Conservation (phyloP, 2,888 invertebrate species). For the Beris morrisii region DNA sequence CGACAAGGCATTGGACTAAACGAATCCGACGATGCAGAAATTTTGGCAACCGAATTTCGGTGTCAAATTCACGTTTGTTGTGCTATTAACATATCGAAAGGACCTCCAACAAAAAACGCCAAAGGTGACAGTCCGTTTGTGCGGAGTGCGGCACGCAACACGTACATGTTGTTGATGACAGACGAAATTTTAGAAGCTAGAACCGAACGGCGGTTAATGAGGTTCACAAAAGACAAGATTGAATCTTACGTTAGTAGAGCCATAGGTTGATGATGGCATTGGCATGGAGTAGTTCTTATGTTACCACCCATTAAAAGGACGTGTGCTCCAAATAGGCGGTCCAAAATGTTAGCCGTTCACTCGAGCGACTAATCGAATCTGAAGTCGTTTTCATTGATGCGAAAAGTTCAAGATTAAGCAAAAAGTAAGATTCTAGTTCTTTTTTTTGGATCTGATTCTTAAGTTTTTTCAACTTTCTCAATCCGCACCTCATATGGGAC, state of each 20-base stretch:
- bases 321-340: slow-evolving; percentile 33
- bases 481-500: too few species aligned
- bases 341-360: slow-evolving; percentile 9
- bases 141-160: slow-evolving; percentile 18
- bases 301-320: slow-evolving; percentile 30
- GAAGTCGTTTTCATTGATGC: slow-evolving; percentile 6
- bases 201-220: slow-evolving; percentile 22
- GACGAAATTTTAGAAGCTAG: slow-evolving; percentile 16
- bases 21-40: slow-evolving; percentile 28
- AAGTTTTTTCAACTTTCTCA: too few species aligned
- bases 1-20: slow-evolving; percentile 17
- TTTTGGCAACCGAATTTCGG: slow-evolving; percentile 25
- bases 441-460: too few species aligned
- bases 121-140: slow-evolving; percentile 28
- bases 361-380: slow-evolving; percentile 14
- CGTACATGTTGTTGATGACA: slow-evolving; percentile 10
- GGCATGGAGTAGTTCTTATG: slow-evolving; percentile 7
- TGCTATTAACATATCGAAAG: not conserved
- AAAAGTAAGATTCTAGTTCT: too few species aligned
- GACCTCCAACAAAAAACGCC: not conserved
- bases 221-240: slow-evolving; percentile 16
- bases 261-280: slow-evolving; percentile 2
- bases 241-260: not conserved
- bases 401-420: too few species aligned
- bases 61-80: slow-evolving; percentile 25